Conservation (phyloP, 2,113 vertebrate genomes). For the Numenius arquata region DNA sequence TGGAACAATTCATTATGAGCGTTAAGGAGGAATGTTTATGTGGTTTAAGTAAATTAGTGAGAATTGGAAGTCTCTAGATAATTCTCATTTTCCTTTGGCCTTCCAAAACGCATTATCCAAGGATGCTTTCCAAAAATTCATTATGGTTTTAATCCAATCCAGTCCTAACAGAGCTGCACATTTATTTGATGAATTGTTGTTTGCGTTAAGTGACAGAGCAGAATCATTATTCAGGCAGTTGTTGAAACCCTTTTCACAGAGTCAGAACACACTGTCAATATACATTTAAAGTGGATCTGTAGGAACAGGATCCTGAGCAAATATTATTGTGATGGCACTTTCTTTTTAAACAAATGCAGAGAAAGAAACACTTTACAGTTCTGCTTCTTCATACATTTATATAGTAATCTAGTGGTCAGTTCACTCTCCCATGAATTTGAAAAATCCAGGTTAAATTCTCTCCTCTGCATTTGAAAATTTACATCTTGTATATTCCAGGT, state of each 20-base stretch:
- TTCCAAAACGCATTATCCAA: conserved; percentile 19
- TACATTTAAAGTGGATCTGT: background rate
- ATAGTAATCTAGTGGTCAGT: background rate
- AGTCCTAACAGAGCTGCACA: conserved; percentile 38
- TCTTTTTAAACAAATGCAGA: background rate
- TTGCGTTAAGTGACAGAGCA: conserved; percentile 57
- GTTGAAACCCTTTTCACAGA: conserved; percentile 28
- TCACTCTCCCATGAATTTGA: background rate
- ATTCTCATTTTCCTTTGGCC: conserved; percentile 48
- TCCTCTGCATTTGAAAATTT: background rate
- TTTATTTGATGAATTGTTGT: conserved; percentile 69
- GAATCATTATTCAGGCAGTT: conserved; percentile 36
- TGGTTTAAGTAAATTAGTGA: conserved; percentile 39
- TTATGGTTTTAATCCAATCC: conserved; percentile 64
- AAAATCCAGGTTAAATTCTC: background rate
- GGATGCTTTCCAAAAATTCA: conserved; percentile 18
- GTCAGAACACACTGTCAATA: background rate
- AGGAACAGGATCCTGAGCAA: background rate
- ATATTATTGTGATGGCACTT: background rate
- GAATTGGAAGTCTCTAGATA: conserved; percentile 49
- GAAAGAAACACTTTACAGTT: background rate
- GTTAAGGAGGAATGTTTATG: conserved; percentile 16
- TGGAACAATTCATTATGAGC: conserved; percentile 24
- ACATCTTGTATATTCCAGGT: background rate
- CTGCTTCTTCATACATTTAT: background rate